These are phyloP conservation scores for Trichopoda pennipes DNA, from an alignment of 2,888 invertebrate species.

Conservation along the genomic window DNA sequence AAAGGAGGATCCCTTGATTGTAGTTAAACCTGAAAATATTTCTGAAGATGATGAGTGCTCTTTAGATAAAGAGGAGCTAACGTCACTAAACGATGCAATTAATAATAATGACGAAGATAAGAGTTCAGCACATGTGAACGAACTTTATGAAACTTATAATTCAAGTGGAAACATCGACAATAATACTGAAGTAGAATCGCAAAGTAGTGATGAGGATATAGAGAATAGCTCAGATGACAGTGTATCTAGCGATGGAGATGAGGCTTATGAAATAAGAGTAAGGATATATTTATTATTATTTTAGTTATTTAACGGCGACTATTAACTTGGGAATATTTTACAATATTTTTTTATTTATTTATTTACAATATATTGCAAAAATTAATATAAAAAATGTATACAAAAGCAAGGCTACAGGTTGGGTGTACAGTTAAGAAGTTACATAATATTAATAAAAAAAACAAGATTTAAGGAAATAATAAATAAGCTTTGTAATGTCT, in stretches of 20 bases:
- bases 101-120: background rate
- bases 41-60: slow-evolving; percentile 19
- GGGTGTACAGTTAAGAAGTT: too few relatives aligned
- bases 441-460: too few relatives aligned
- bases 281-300: background rate
- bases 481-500: too few relatives aligned
- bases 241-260: slow-evolving; percentile 15
- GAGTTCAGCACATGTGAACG: background rate
- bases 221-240: slow-evolving; percentile 22
- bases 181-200: background rate
- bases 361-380: too few relatives aligned
- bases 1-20: slow-evolving; percentile 40
- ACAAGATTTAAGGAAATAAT: too few relatives aligned
- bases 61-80: slow-evolving; percentile 17
- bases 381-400: too few relatives aligned
- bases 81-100: background rate
- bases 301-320: too few relatives aligned
- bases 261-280: slow-evolving; percentile 25
- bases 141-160: slow-evolving; percentile 14
- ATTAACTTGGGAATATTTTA: too few relatives aligned
- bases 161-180: slow-evolving; percentile 10
- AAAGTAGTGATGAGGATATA: slow-evolving; percentile 36
- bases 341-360: too few relatives aligned
- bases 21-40: slow-evolving; percentile 46
- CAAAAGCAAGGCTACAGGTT: too few relatives aligned